These are phyloP conservation scores for Erebia aethiops DNA, from an alignment of 2,888 invertebrate species.

Conservation along the genomic window DNA sequence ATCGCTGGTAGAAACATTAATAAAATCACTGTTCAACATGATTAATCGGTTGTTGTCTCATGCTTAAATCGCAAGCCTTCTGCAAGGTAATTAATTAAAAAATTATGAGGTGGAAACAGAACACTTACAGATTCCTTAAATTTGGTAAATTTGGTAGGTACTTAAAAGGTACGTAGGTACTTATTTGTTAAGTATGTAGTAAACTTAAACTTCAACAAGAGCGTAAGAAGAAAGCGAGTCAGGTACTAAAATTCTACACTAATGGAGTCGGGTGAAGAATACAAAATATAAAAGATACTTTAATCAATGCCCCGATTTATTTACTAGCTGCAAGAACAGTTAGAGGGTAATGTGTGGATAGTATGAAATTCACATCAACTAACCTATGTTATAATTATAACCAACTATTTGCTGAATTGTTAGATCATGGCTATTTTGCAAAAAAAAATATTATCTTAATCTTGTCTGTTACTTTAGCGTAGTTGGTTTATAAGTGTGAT, in stretches of 20 bases:
- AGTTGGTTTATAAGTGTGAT: no score
- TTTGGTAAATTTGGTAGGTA: no score
- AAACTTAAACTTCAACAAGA: no score
- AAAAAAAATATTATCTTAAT: neutral
- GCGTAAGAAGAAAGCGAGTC: no score
- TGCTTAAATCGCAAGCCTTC: neutral
- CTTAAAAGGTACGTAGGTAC: no score
- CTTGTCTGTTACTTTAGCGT: no score
- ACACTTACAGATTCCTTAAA: neutral
- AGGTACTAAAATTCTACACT: no score
- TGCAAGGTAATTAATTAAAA: neutral
- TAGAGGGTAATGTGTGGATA: neutral
- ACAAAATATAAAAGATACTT: neutral
- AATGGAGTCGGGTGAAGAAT: no score
- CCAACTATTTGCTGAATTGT: neutral
- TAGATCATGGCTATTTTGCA: neutral
- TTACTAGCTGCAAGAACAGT: neutral
- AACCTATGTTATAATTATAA: neutral
- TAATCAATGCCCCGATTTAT: neutral
- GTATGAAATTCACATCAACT: neutral
- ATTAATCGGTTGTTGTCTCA: neutral
- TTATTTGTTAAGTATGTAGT: neutral
- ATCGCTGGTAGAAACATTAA: constrained; percentile 12
- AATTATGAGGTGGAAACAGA: neutral
- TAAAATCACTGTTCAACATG: constrained; percentile 13